A percentile compares a stretch with the other conserved stretches of the same genome.
Conservation (phyloP, 2,797 vertebrate species). For the Eidolon dupreanum region DNA sequence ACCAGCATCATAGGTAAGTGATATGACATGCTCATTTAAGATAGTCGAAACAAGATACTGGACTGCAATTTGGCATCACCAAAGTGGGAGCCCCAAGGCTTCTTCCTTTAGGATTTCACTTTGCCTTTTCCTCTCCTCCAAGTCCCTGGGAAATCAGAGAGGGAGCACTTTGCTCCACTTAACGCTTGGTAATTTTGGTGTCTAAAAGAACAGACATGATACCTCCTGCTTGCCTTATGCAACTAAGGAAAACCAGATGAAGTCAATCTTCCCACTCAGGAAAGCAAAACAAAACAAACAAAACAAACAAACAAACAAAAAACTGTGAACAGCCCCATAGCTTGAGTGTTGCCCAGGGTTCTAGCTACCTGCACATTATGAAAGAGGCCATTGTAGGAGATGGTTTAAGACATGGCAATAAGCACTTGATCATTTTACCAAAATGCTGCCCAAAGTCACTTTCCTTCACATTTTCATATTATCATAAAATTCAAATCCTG, state of each 20-base stretch:
- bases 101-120: neutral
- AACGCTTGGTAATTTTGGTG: neutral
- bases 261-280: neutral
- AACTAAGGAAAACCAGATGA: constrained; percentile 38
- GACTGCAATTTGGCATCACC: neutral
- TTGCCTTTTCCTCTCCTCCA: neutral
- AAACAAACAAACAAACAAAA: neutral
- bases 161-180: neutral
- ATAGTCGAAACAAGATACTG: neutral
- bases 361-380: neutral
- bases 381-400: constrained; percentile 58
- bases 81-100: neutral
- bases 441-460: neutral
- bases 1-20: neutral
- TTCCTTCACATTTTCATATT: constrained; percentile 37
- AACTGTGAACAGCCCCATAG: neutral
- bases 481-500: constrained; percentile 15
- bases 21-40: neutral
- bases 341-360: neutral
- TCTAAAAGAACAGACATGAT: neutral
- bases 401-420: neutral
- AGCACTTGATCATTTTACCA: neutral
- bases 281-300: constrained; percentile 35
- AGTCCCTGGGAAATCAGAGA: neutral
- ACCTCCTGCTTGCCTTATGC: neutral